Evolutionary conservation across 2,888 invertebrate species (phyloP), one percentile per base, ranked within the genome.

Genomic region (Halictus quadricinctus): DNA sequence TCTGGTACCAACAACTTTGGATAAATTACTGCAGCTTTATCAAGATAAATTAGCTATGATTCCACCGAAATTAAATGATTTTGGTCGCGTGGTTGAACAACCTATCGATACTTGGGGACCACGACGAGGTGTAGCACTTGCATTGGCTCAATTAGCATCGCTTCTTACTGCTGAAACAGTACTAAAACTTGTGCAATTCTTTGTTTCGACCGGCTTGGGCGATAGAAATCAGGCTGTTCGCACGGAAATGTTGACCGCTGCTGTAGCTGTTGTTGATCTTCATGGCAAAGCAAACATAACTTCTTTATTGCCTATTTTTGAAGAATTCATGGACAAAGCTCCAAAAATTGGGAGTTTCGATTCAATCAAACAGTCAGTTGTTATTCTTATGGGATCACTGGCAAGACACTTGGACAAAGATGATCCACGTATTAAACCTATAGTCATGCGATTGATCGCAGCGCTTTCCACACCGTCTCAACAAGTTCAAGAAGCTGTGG

Each of bases 401-500:
- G 99, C 99, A n/a, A 96, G 98, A 70, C 99, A 99, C 96, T 96
- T 99, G 92, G 98, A 98, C 91, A 98, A 98, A 87, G 97, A 97
- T 87, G 99, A 99, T 95, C 96, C 97, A 5, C 96, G 98, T 92
- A 97, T 99, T 90, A 97, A 98, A 93, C 99, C 99, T n/a, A 99
- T 99, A 92, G 97, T 99, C 13, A 96, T 97, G 91, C 96, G 99
- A 83, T 95, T 99, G 72, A 96, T 99, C 77, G 97, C 98, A 76
- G 98, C 99, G 0, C 95, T 99, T 7, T 98, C 98, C 58, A 99
- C 99, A 64, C 99, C 99, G 18, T 99, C 99, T 64, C 99, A 99
- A 94, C 98, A 98, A 95, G 99, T 99, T 0, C 99, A 99, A 96
- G 99, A 99, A 95, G 98, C 99, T 0, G 99, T 99, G 0, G 98